Evolutionary conservation across 1,140 invertebrate species (phyloP).

Genomic region (Protaetia brevitarsis): DNA sequence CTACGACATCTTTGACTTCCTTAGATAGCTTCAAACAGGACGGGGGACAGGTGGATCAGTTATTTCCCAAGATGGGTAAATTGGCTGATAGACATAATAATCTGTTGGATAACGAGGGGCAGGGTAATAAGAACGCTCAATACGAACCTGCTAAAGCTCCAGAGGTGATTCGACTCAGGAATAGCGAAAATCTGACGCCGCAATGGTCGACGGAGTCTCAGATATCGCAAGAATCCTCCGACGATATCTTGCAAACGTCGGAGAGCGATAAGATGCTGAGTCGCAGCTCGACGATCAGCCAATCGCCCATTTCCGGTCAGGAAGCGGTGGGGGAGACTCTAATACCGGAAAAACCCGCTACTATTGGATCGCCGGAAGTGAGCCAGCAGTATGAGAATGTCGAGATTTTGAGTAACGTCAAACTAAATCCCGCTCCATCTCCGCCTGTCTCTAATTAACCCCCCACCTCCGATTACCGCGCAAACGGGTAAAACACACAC

Average conservation of each 20-base stretch:
- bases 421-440: not conserved
- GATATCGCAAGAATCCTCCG: slow-evolving; percentile 59
- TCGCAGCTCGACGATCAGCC: slow-evolving; percentile 52
- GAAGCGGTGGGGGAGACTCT: slow-evolving; percentile 21
- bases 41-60: not conserved
- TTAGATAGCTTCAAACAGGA: slow-evolving; percentile 3
- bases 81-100: slow-evolving; percentile 20
- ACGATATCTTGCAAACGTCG: slow-evolving; percentile 53
- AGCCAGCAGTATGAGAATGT: slow-evolving; percentile 23
- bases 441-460: slow-evolving; percentile 22
- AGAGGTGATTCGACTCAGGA: slow-evolving; percentile 30
- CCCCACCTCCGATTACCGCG: slow-evolving; percentile 32
- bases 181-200: slow-evolving; percentile 51
- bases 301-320: slow-evolving; percentile 40
- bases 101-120: not conserved
- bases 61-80: slow-evolving; percentile 28
- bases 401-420: slow-evolving; percentile 19
- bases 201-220: slow-evolving; percentile 63
- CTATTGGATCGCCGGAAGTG: not conserved
- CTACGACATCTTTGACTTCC: not conserved
- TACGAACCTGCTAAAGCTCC: not conserved
- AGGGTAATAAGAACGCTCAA: not conserved
- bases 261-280: slow-evolving; percentile 57
- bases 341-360: slow-evolving; percentile 1
- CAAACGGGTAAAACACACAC: slow-evolving; percentile 12